These are phyloP conservation scores for Cryptocheilus praepositus DNA, from an alignment of 2,888 invertebrate species.

Conservation along the genomic window DNA sequence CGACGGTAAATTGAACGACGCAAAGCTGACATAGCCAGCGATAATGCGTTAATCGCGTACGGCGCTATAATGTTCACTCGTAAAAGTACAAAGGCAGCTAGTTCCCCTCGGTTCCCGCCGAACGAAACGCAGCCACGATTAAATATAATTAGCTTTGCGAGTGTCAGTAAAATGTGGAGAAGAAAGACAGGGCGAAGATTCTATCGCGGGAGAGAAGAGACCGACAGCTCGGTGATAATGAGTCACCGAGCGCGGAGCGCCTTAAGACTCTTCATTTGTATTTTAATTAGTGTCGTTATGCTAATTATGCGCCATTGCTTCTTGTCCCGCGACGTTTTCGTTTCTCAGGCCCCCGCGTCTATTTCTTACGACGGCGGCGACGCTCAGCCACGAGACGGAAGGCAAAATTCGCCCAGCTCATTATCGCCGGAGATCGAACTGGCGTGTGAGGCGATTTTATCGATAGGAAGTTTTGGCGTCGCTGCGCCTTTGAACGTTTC, in stretches of 20 bases:
- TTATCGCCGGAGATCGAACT: neutral
- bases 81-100: no score
- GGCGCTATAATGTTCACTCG: no score
- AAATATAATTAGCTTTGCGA: constrained; percentile 65
- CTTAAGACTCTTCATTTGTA: constrained; percentile 84
- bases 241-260: constrained; percentile 74
- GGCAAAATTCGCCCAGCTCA: neutral
- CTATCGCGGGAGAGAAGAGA: constrained; percentile 48
- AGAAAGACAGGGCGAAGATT: constrained; percentile 47
- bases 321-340: constrained; percentile 65
- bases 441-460: neutral
- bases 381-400: neutral
- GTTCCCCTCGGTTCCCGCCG: no score
- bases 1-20: no score
- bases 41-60: no score
- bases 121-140: constrained; percentile 50
- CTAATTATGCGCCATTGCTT: constrained; percentile 73
- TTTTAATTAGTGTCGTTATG: constrained; percentile 85
- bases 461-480: neutral
- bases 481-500: neutral
- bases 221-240: constrained; percentile 69
- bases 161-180: constrained; percentile 61
- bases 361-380: neutral
- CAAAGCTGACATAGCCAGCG: no score
- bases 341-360: constrained; percentile 35